Base-by-base conservation (phyloP, 2,113 vertebrate species). In the Piaya cayana region DNA sequence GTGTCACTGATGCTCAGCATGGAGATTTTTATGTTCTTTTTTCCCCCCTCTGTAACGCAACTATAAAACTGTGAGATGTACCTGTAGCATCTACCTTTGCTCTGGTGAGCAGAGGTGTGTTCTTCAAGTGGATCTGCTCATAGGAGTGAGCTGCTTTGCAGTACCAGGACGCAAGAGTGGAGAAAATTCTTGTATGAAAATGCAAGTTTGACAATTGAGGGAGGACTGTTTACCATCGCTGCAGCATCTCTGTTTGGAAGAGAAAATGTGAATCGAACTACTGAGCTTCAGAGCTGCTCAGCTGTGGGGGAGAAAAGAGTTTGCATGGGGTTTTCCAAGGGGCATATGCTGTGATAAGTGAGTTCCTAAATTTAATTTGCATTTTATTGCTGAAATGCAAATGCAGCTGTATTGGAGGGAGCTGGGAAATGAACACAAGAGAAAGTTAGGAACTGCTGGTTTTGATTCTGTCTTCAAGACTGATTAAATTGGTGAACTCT, bases 31-130 rank as follows among this genome's bases (percentile, higher is more conserved):
- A 36, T 27, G 2, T 20, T 49, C 22, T 63, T 82, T 55, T 45
- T n/a, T 60, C 26, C 11, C 32, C n/a, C n/a, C n/a, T n/a, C n/a
- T n/a, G n/a, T 5, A 6, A 14, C 76, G 25, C 21, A 47, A 0
- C 12, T 63, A 17, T 65, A 29, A 50, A 60, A 19, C 56, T 47
- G 15, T 80, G 55, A 17, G 52, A 7, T 3, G 3, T 56, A 45
- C 39, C 20, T 82, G 78, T 50, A 82, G 62, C 39, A 68, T 43
- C 39, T 55, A 43, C 21, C 1, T 43, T 82, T 65, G 59, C 49
- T 10, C 17, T 50, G 20, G 26, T 32, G 45, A 36, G 43, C 56
- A 64, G 23, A 82, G 30, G 45, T 55, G 23, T 75, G 29, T 45
- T 79, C 43, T 64, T 75, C 36, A 42, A 52, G 17, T 52, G 9